These are phyloP conservation scores for Cariama cristata DNA, from an alignment of 2,113 vertebrate genomes.

Conservation along the genomic window DNA sequence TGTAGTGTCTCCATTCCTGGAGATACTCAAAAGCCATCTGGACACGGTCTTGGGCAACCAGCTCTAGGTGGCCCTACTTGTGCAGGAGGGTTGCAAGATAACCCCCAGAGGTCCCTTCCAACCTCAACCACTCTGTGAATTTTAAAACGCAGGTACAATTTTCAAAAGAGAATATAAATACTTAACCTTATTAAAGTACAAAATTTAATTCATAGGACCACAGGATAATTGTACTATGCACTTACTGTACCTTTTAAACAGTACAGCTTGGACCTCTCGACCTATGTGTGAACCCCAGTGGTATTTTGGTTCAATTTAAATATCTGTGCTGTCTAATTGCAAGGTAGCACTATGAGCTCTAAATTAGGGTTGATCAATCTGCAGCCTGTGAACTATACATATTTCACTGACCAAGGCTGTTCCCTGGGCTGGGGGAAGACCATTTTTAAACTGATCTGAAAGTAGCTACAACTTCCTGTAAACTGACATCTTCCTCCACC, in stretches of 20 bases:
- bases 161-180: background rate
- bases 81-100: background rate
- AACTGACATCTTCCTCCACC: background rate
- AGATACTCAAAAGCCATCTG: background rate
- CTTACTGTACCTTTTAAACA: background rate
- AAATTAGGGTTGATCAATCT: background rate
- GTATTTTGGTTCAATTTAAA: background rate
- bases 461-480: background rate
- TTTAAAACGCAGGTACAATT: background rate
- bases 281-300: accelerated
- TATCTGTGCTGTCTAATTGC: background rate
- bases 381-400: background rate
- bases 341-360: background rate
- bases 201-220: background rate
- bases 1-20: background rate
- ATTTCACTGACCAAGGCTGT: background rate
- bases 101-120: background rate
- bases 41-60: accelerated
- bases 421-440: background rate
- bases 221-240: background rate
- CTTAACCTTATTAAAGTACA: background rate
- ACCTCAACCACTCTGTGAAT: background rate
- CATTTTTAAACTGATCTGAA: background rate
- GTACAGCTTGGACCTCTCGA: background rate
- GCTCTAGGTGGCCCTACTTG: background rate